Evolutionary conservation across 2,113 vertebrate species (phyloP).

Genomic region (Neopipo cinnamomea): DNA sequence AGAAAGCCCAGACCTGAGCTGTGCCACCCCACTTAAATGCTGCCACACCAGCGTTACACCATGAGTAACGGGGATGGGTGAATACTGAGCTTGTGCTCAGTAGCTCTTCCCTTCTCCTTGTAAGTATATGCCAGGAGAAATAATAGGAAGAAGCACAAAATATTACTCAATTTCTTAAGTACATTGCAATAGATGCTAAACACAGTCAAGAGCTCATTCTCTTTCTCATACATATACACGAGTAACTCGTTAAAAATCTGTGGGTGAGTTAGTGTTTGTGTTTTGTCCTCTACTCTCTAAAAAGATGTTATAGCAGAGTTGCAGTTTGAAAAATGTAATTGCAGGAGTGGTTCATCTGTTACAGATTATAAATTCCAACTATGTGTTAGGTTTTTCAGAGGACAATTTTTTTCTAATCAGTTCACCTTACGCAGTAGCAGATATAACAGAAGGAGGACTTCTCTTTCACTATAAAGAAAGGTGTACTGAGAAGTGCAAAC

Average conservation of each 20-base stretch:
- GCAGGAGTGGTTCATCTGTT: background rate
- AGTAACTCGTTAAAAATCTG: background rate
- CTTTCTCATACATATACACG: rapidly evolving
- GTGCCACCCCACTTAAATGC: background rate
- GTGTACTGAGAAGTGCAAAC: background rate
- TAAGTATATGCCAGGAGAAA: background rate
- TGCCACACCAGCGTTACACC: background rate
- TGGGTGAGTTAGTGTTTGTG: rapidly evolving
- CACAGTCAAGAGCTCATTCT: background rate
- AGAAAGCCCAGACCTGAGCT: background rate
- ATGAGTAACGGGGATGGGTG: rapidly evolving
- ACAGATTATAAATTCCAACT: background rate
- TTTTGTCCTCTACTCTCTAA: background rate
- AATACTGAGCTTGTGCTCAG: rapidly evolving
- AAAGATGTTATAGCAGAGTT: background rate
- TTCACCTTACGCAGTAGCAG: background rate
- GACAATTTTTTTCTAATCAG: background rate
- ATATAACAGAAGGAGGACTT: background rate
- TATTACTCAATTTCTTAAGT: background rate
- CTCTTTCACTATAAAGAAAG: background rate
- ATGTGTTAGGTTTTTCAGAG: background rate
- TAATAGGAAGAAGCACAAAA: background rate
- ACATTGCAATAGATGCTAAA: background rate
- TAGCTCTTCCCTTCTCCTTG: background rate
- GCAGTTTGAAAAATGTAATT: background rate